phyloP scores from a whole-genome alignment of 92 coral and sea anemone genomes.

The Umimayanthus chanpuru region DNA sequence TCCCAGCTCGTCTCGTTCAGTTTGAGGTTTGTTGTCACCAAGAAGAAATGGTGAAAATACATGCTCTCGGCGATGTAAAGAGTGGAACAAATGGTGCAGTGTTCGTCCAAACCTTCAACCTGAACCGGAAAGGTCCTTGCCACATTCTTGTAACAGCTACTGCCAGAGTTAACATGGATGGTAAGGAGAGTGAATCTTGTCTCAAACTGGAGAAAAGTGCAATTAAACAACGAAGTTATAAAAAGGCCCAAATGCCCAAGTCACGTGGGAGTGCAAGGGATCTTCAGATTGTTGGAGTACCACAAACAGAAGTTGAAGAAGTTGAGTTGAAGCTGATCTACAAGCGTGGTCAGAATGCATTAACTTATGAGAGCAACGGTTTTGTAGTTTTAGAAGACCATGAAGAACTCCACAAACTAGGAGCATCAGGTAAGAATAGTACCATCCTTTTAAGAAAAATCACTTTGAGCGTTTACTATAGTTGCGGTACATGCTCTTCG shows the following conservation, averaged over 20 bases:
- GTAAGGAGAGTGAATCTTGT: not conserved
- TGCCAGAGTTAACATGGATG: conserved; percentile 7
- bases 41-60: conserved; percentile 11
- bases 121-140: not conserved
- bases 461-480: too few relatives aligned
- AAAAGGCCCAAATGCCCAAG: not conserved
- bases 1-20: conserved; percentile 19
- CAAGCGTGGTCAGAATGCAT: not conserved
- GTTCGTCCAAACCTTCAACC: not conserved
- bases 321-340: not conserved
- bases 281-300: not conserved
- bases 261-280: not conserved
- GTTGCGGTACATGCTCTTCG: too few relatives aligned
- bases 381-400: too few relatives aligned
- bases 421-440: too few relatives aligned
- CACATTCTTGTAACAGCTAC: not conserved
- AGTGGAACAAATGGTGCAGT: not conserved
- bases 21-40: not conserved
- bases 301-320: not conserved
- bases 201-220: not conserved
- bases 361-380: too few relatives aligned
- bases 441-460: too few relatives aligned
- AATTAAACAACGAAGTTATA: not conserved
- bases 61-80: not conserved
- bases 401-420: too few relatives aligned